These are phyloP conservation scores for Lepas anatifera DNA, from an alignment of 2,888 invertebrate species.

Conservation along the genomic window DNA sequence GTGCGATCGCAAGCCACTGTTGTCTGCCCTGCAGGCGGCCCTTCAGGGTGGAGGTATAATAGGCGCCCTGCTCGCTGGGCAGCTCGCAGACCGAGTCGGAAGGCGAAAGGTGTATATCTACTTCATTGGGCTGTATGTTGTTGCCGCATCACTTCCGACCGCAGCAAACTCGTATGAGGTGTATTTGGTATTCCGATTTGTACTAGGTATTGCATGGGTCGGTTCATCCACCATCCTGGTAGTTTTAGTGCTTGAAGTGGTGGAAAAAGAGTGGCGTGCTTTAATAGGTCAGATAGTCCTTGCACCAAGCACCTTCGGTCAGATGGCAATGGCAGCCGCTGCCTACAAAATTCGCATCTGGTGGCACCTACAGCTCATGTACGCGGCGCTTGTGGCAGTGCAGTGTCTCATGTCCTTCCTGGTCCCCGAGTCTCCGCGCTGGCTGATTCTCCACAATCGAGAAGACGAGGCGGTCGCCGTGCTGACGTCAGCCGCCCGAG, in stretches of 20 bases:
- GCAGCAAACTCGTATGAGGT: slow-evolving; percentile 22
- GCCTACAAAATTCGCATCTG: slow-evolving; percentile 53
- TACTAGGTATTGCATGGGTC: slow-evolving; percentile 16
- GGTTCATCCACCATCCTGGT: slow-evolving; percentile 18
- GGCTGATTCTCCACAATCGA: too few relatives aligned
- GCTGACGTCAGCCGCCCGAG: too few relatives aligned
- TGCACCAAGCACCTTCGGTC: slow-evolving; percentile 55
- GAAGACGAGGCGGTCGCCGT: too few relatives aligned
- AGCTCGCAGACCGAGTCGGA: slow-evolving; percentile 25
- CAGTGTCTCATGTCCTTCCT: slow-evolving; percentile 44
- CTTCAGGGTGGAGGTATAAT: slow-evolving; percentile 24
- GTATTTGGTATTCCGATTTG: slow-evolving; percentile 25
- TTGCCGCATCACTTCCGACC: slow-evolving; percentile 22
- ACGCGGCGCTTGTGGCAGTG: slow-evolving; percentile 49
- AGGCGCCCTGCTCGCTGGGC: slow-evolving; percentile 23
- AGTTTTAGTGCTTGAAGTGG: slow-evolving; percentile 41
- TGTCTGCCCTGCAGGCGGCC: slow-evolving; percentile 21
- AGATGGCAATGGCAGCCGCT: slow-evolving; percentile 48
- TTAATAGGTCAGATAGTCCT: slow-evolving; percentile 51
- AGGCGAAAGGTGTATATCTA: slow-evolving; percentile 24
- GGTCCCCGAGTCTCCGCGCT: too few relatives aligned
- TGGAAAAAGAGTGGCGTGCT: slow-evolving; percentile 46
- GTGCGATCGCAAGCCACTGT: slow-evolving; percentile 19
- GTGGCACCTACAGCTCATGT: slow-evolving; percentile 52
- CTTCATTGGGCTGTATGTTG: slow-evolving; percentile 22